Evolutionary conservation across 2,888 invertebrate species (phyloP), one percentile per base, ranked within the genome.

Genomic region (Sepioteuthis lessoniana): DNA sequence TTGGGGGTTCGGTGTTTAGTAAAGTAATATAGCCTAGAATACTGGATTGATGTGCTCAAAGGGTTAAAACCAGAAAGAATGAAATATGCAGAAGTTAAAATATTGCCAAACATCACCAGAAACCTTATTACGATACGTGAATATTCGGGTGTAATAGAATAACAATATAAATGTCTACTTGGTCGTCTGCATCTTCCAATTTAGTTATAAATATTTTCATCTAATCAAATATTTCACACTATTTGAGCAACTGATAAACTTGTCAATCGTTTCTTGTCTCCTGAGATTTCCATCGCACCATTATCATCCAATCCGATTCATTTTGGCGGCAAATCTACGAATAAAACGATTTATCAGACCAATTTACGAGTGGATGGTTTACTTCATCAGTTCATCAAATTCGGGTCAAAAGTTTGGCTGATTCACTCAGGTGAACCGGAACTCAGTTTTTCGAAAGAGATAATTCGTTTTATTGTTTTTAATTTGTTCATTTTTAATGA

Each of bases 241-340:
- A n/a, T 19, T 76, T 76, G 76, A 76, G n/a, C 76, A n/a, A 76
- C 76, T 76, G 76, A 76, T 76, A 76, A 76, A 76, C n/a, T n/a
- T 76, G 76, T 76, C 76, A 76, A 35, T 76, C 35, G 76, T 35
- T n/a, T 16, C 76, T 76, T 76, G 76, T 76, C 76, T 35, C n/a
- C 21, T 35, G 76, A 19, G 76, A n/a, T n/a, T 76, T 35, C n/a
- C n/a, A 16, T n/a, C 76, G n/a, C 76, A n/a, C 76, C 76, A 76
- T 76, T 76, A 76, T 76, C 76, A 16, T 16, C n/a, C 25, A n/a
- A 16, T 35, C 16, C n/a, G n/a, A 0, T 76, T 76, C 76, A 76
- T 76, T 76, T n/a, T 35, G 76, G 21, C 55, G 7, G 21, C 55
- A 55, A 55, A 55, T 55, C n/a, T n/a, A 76, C n/a, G 10, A 76